These are phyloP conservation scores for Porites australiensis DNA, from an alignment of 64 coral and sea anemone species.

Conservation along the genomic window DNA sequence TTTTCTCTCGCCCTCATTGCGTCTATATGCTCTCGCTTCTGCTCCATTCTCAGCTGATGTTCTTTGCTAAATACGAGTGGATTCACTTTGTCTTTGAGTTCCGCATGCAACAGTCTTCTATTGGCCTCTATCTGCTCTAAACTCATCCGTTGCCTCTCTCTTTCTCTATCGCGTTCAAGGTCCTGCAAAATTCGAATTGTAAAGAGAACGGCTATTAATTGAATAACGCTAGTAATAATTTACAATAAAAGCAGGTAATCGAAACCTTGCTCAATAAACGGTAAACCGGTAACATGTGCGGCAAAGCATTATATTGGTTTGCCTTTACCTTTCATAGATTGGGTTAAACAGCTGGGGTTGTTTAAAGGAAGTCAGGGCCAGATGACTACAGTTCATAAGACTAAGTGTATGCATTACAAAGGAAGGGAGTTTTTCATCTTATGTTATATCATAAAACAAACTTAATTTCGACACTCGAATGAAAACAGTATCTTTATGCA, in stretches of 20 bases:
- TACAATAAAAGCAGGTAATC: not conserved
- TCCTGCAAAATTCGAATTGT: constrained; percentile 51
- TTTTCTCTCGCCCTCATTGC: constrained; percentile 83
- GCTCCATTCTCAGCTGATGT: constrained; percentile 62
- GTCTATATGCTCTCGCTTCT: constrained; percentile 75
- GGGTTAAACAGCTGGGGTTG: too few relatives aligned
- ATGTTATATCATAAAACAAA: too few relatives aligned
- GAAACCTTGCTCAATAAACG: too few relatives aligned
- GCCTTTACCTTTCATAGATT: too few relatives aligned
- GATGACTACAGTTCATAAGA: too few relatives aligned
- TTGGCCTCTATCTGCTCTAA: constrained; percentile 96
- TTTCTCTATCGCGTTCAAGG: constrained; percentile 90
- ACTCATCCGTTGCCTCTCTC: constrained; percentile 87
- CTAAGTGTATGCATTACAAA: too few relatives aligned
- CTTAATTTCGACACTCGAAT: too few relatives aligned
- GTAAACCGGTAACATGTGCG: too few relatives aligned
- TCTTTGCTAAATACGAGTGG: constrained; percentile 88
- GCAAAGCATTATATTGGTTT: too few relatives aligned
- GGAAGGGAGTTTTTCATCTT: too few relatives aligned
- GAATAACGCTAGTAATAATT: not conserved
- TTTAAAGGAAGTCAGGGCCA: too few relatives aligned
- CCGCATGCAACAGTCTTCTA: constrained; percentile 83
- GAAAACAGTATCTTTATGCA: too few relatives aligned
- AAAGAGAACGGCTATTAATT: not conserved
- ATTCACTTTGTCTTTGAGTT: constrained; percentile 95